Evolutionary conservation across 2,797 vertebrate species (phyloP).

Genomic region (Oophaga sylvatica): DNA sequence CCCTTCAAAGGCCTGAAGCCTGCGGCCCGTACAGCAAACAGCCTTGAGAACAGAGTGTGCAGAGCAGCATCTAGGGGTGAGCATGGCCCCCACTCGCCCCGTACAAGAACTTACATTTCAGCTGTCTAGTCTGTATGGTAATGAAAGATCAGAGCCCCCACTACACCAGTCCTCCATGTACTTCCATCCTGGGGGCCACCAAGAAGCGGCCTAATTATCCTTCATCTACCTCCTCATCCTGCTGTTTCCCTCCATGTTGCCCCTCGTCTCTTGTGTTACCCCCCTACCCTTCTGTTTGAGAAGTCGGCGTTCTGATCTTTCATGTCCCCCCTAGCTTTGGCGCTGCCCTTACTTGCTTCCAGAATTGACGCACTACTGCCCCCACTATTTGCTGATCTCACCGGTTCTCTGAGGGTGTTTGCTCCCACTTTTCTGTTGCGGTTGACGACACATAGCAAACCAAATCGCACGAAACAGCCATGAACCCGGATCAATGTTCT

Average conservation of each 20-base stretch:
- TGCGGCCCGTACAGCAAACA: constrained; percentile 97
- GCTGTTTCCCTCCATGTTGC: not conserved
- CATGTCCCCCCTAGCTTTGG: not conserved
- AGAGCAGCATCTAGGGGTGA: constrained; percentile 75
- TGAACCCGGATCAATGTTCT: constrained; percentile 23
- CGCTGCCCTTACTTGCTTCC: not conserved
- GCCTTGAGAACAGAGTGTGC: constrained; percentile 90
- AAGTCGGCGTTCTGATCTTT: constrained; percentile 45
- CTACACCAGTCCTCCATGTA: not conserved
- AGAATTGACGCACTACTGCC: too few species aligned
- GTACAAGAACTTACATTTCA: not conserved
- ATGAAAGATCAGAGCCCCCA: not conserved
- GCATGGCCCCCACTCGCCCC: constrained; percentile 66
- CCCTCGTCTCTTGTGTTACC: not conserved
- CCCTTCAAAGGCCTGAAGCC: constrained; percentile 99
- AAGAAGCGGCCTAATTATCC: not conserved
- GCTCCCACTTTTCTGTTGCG: constrained; percentile 99
- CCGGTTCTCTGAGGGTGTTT: constrained; percentile 93
- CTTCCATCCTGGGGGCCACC: not conserved
- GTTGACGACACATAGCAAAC: constrained; percentile 98
- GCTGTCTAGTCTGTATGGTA: not conserved
- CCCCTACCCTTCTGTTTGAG: not conserved
- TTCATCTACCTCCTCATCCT: not conserved
- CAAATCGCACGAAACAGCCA: constrained; percentile 84
- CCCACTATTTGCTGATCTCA: constrained; percentile 83